Evolutionary conservation across 2,797 vertebrate genomes (phyloP).

Genomic region (Poliocrania exsul): DNA sequence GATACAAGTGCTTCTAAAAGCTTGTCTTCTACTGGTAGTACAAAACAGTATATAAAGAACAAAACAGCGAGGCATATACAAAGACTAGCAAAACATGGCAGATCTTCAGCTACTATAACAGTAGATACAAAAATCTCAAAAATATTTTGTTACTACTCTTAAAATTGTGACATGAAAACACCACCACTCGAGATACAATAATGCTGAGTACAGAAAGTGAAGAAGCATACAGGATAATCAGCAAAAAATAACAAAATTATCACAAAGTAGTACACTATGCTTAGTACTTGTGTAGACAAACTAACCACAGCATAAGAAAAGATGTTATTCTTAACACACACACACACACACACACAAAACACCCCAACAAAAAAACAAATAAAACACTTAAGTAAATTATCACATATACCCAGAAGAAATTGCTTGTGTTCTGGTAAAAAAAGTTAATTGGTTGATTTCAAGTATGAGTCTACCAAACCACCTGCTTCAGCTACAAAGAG

Average conservation of each 20-base stretch:
- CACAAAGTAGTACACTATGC: not conserved
- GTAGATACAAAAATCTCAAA: not conserved
- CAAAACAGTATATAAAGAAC: not conserved
- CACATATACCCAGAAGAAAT: not conserved
- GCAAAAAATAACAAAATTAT: not conserved
- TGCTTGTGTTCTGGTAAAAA: not conserved
- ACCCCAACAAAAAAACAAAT: not conserved
- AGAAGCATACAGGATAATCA: not conserved
- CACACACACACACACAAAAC: not conserved
- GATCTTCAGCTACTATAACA: not conserved
- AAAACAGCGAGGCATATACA: not conserved
- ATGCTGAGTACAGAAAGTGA: not conserved
- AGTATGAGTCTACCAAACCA: not conserved
- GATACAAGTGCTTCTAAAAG: not conserved
- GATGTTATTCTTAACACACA: not conserved
- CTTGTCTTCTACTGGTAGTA: not conserved
- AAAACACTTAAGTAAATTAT: not conserved
- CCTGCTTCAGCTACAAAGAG: not conserved
- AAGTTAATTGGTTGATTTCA: not conserved
- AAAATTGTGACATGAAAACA: not conserved
- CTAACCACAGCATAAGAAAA: not conserved
- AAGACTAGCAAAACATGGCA: not conserved
- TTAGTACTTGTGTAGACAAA: not conserved
- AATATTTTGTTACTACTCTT: not conserved
- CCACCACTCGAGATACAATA: not conserved